These are phyloP conservation scores for Nylanderia fulva DNA, from an alignment of 1,140 invertebrate genomes.

Conservation along the genomic window DNA sequence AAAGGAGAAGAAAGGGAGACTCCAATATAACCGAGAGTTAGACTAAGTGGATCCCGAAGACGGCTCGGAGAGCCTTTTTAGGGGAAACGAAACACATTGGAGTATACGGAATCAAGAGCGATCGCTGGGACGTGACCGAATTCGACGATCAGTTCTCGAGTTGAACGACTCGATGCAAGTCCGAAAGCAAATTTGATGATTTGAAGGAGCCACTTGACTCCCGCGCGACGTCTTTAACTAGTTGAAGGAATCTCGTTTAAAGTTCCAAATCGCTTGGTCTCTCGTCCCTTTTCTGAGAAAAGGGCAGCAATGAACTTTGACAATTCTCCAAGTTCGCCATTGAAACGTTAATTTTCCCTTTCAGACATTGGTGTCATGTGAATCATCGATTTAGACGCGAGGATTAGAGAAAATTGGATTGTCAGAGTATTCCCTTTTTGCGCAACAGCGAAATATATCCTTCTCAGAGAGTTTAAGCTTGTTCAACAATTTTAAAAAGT, in stretches of 20 bases:
- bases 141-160: conserved; percentile 22
- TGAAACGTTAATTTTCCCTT: conserved; percentile 40
- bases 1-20: conserved; percentile 20
- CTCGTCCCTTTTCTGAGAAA: conserved; percentile 9
- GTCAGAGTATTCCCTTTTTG: background rate
- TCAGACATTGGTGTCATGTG: conserved; percentile 1
- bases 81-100: background rate
- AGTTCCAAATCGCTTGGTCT: conserved; percentile 10
- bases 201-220: conserved; percentile 29
- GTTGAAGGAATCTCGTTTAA: conserved; percentile 46
- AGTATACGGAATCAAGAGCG: conserved; percentile 26
- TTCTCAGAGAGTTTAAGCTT: background rate
- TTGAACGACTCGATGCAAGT: background rate
- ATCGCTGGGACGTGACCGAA: conserved; percentile 6
- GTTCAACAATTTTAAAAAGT: background rate
- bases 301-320: background rate
- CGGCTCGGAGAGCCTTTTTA: conserved; percentile 14
- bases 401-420: conserved; percentile 18
- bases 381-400: conserved; percentile 46
- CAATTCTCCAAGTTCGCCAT: background rate
- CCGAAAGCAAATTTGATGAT: conserved; percentile 33
- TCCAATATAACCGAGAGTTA: background rate
- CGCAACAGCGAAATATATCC: background rate
- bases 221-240: conserved; percentile 24
- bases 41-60: conserved; percentile 15